A percentile compares a stretch with the other conserved stretches of the same genome.
Conservation (phyloP, 2,888 invertebrate species). For the Bibio marci region DNA sequence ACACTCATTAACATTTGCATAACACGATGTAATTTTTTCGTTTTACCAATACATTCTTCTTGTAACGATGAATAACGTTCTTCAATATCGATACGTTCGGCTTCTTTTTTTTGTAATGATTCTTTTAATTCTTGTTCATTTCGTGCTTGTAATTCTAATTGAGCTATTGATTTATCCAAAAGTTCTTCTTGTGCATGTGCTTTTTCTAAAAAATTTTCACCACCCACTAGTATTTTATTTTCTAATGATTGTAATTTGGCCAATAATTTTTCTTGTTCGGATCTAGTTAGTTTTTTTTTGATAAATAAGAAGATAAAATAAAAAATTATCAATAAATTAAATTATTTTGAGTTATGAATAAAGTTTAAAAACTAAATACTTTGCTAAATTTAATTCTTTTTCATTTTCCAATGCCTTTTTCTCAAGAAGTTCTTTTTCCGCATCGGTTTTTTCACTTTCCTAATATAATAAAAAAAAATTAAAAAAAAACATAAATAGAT, state of each 20-base stretch:
- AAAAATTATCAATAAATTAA: slow-evolving; percentile 2
- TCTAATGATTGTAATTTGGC: slow-evolving; percentile 80
- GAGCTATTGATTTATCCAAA: slow-evolving; percentile 70
- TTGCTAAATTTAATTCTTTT: slow-evolving; percentile 57
- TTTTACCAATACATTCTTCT: slow-evolving; percentile 86
- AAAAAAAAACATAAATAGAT: no score
- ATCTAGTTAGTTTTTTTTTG: slow-evolving; percentile 7
- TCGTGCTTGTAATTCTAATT: slow-evolving; percentile 58
- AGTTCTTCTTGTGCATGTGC: slow-evolving; percentile 85
- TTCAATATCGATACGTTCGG: slow-evolving; percentile 83
- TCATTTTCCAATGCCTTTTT: slow-evolving; percentile 49
- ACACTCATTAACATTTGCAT: slow-evolving; percentile 74
- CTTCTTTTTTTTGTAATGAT: slow-evolving; percentile 75
- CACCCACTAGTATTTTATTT: slow-evolving; percentile 92
- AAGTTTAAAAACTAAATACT: slow-evolving; percentile 28
- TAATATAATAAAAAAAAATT: background rate
- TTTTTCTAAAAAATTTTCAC: slow-evolving; percentile 94
- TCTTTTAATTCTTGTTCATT: slow-evolving; percentile 68
- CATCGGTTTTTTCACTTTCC: slow-evolving; percentile 31
- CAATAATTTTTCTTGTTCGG: slow-evolving; percentile 64
- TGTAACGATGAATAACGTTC: slow-evolving; percentile 88
- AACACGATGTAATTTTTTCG: slow-evolving; percentile 79
- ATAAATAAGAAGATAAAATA: background rate
- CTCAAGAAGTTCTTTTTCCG: slow-evolving; percentile 47
- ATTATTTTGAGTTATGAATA: slow-evolving; percentile 2